Conservation (phyloP, 2,797 vertebrate genomes). For the Amblyraja radiata region DNA sequence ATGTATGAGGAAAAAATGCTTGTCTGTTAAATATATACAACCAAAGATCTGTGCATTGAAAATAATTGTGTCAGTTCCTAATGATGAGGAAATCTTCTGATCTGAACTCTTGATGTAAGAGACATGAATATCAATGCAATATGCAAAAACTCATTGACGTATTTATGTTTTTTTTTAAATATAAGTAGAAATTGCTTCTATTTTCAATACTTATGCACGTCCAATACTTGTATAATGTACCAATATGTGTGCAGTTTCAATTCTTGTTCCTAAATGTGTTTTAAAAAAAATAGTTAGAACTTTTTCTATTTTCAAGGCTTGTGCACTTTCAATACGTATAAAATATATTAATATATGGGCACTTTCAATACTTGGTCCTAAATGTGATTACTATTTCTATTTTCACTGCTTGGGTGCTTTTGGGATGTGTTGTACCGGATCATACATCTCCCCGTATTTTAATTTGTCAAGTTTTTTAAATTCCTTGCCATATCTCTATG, state of each 20-base stretch:
- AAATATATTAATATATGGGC: too few relatives aligned
- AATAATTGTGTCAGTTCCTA: neutral
- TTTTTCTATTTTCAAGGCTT: constrained; percentile 79
- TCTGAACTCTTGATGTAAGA: neutral
- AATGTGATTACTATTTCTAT: constrained; percentile 56
- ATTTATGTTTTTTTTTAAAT: neutral
- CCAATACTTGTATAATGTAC: constrained; percentile 40
- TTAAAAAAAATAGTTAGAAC: constrained; percentile 51
- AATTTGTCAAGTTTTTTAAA: constrained; percentile 83
- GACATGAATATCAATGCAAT: neutral
- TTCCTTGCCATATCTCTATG: constrained; percentile 72
- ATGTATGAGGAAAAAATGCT: neutral
- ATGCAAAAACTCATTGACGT: neutral
- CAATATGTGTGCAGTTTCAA: neutral
- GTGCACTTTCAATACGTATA: constrained; percentile 71
- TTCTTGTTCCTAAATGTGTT: constrained; percentile 20
- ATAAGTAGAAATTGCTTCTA: neutral
- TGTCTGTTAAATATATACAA: neutral
- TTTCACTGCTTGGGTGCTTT: constrained; percentile 84
- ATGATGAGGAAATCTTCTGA: neutral
- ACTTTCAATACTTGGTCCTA: constrained; percentile 26
- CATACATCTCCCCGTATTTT: constrained; percentile 83
- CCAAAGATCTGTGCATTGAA: neutral
- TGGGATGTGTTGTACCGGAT: constrained; percentile 71
- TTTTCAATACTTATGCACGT: constrained; percentile 52